Evolutionary conservation across 2,888 invertebrate species (phyloP).

Genomic region (Andrena chrysosceles): DNA sequence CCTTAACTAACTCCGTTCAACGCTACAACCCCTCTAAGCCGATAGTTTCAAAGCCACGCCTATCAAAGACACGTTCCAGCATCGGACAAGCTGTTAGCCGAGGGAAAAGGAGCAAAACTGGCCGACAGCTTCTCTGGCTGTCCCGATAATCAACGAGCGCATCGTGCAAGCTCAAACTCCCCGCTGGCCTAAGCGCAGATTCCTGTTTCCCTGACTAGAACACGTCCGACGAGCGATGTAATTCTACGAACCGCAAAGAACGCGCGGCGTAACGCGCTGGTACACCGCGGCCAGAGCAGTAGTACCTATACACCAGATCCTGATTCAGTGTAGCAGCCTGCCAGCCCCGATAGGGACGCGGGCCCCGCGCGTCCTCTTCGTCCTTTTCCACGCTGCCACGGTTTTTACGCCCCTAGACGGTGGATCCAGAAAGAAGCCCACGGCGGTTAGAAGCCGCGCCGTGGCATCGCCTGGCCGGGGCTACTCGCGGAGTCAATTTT

Average conservation of each 20-base stretch:
- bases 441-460: conserved; percentile 39
- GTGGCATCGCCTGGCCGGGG: background rate
- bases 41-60: conserved; percentile 47
- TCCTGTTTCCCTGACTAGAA: conserved; percentile 74
- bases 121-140: conserved; percentile 24
- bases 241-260: conserved; percentile 75
- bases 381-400: background rate
- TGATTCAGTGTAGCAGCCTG: conserved; percentile 63
- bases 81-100: conserved; percentile 33
- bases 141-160: conserved; percentile 64
- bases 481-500: conserved; percentile 76
- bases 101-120: conserved; percentile 15
- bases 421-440: conserved; percentile 43
- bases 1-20: conserved; percentile 38
- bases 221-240: conserved; percentile 61
- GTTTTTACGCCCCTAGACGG: conserved; percentile 50
- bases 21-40: conserved; percentile 31
- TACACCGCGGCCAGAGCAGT: background rate
- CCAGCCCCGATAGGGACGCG: conserved; percentile 40
- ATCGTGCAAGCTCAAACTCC: conserved; percentile 49
- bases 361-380: conserved; percentile 35
- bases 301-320: conserved; percentile 57
- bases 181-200: conserved; percentile 74
- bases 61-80: conserved; percentile 50
- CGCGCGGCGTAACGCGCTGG: conserved; percentile 67